These are phyloP conservation scores for Apamea crenata DNA, from an alignment of 2,888 invertebrate species.

Conservation along the genomic window DNA sequence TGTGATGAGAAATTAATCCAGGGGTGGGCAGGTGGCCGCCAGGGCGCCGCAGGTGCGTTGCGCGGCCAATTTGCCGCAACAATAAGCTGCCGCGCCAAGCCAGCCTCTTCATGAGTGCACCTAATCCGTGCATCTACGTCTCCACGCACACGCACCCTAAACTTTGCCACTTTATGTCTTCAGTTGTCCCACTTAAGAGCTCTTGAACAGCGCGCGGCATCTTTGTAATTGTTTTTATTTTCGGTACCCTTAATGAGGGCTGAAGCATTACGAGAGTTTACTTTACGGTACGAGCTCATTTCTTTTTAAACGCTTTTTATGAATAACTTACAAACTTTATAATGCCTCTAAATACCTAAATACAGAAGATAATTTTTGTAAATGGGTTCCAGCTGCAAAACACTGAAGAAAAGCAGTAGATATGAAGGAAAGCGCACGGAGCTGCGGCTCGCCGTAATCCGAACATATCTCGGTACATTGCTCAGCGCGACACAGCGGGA, in stretches of 20 bases:
- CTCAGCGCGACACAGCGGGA: slow-evolving; percentile 89
- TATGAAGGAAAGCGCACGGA: slow-evolving; percentile 78
- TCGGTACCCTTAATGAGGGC: slow-evolving; percentile 54
- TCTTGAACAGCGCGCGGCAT: slow-evolving; percentile 48
- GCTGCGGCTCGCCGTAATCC: slow-evolving; percentile 85
- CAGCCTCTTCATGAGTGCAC: slow-evolving; percentile 63
- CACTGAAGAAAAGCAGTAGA: slow-evolving; percentile 83
- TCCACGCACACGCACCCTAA: slow-evolving; percentile 63
- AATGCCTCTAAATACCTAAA: slow-evolving; percentile 61
- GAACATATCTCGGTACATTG: slow-evolving; percentile 89
- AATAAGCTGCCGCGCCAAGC: slow-evolving; percentile 68
- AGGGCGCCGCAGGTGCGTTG: slow-evolving; percentile 79
- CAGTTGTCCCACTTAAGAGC: slow-evolving; percentile 55
- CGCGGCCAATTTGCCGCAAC: slow-evolving; percentile 81
- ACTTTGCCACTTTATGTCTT: slow-evolving; percentile 57
- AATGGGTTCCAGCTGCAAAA: slow-evolving; percentile 86
- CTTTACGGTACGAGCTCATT: slow-evolving; percentile 47
- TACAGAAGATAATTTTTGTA: slow-evolving; percentile 70
- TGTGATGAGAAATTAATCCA: slow-evolving; percentile 90
- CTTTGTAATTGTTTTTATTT: slow-evolving; percentile 64
- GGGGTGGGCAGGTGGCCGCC: slow-evolving; percentile 79
- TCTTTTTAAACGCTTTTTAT: slow-evolving; percentile 53
- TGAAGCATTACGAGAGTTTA: slow-evolving; percentile 51
- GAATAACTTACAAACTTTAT: slow-evolving; percentile 66
- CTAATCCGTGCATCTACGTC: slow-evolving; percentile 75